phyloP scores from a whole-genome alignment of 1,140 invertebrate genomes.

The Ectropis grisescens region DNA sequence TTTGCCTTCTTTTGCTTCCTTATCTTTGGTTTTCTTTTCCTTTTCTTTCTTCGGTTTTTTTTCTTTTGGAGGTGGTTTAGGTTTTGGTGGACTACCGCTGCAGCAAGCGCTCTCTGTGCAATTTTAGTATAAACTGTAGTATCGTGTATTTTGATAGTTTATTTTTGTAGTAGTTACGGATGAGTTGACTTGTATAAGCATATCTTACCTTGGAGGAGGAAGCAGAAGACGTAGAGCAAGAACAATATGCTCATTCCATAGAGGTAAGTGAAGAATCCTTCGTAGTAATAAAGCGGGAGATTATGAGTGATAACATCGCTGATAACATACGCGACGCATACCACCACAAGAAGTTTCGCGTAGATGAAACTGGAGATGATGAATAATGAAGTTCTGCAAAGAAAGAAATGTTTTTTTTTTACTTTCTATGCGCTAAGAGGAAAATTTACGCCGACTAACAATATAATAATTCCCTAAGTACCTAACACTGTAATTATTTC shows the following conservation, averaged over 20 bases:
- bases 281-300: slow-evolving; percentile 90
- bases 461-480: no score
- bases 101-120: slow-evolving; percentile 83
- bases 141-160: no score
- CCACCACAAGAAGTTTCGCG: slow-evolving; percentile 90
- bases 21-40: slow-evolving; percentile 77
- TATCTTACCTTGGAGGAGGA: slow-evolving; percentile 89
- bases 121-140: no score
- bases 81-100: slow-evolving; percentile 76
- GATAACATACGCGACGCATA: slow-evolving; percentile 93
- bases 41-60: slow-evolving; percentile 82
- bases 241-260: slow-evolving; percentile 96
- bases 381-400: slow-evolving; percentile 90
- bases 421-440: neutral
- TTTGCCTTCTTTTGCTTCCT: slow-evolving; percentile 70
- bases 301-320: slow-evolving; percentile 94
- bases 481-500: no score
- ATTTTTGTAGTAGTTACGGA: no score
- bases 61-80: slow-evolving; percentile 77
- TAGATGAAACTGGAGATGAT: slow-evolving; percentile 96
- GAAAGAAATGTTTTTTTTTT: slow-evolving; percentile 10
- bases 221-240: slow-evolving; percentile 96
- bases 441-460: slow-evolving; percentile 1
- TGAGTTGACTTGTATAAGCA: no score
- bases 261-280: slow-evolving; percentile 97